Evolutionary conservation across 2,888 invertebrate genomes (phyloP), one percentile per base, ranked within the genome.

Genomic region (Dolichopus griseipennis): DNA sequence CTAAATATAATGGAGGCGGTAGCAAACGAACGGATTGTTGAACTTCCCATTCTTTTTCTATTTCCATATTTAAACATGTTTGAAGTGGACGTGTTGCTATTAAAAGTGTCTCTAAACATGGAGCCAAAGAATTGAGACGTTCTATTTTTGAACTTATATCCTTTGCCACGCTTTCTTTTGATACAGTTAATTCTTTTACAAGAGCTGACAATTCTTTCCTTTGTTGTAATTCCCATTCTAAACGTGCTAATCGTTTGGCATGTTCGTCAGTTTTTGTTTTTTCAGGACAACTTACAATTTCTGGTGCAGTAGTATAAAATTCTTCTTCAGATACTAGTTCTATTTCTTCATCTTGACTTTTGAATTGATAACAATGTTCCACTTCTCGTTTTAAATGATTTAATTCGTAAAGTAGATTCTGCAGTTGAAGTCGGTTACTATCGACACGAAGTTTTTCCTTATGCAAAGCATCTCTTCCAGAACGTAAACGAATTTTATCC

Each of bases 311-410:
- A 74, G 84, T 84, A 76, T 90, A 91, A 79, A 97, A 97, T 75
- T 94, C 91, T 69, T 91, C 89, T 66, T 91, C 84, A 0, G 92
- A 82, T 1, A 97, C 90, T 66, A 97, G 83, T 76, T 95, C 91
- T 75, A 97, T 94, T 76, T 91, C 90, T 82, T 96, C 94, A 85
- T 97, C 95, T 79, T 93, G 93, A 12, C 96, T 96, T 78, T 94
- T 96, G 78, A 96, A 97, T 77, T 96, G 93, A 70, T 95, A 85
- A 77, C 97, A 97, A 76, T 95, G 94, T 22, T 91, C 89, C n/a
- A 95, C 94, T 85, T 97, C 97, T 74, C 94, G 93, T 73, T 94
- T 91, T 22, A 97, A 84, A 83, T 97, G 95, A 77, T 93, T 91
- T 10, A 93, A 90, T 84, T 97, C 97, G 79, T 97, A 97, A 7